Percentiles rank a stretch among this genome's conserved stretches.
phyloP scores from a whole-genome alignment of 2,797 vertebrate genomes.

The Halcyon chelicuti region DNA sequence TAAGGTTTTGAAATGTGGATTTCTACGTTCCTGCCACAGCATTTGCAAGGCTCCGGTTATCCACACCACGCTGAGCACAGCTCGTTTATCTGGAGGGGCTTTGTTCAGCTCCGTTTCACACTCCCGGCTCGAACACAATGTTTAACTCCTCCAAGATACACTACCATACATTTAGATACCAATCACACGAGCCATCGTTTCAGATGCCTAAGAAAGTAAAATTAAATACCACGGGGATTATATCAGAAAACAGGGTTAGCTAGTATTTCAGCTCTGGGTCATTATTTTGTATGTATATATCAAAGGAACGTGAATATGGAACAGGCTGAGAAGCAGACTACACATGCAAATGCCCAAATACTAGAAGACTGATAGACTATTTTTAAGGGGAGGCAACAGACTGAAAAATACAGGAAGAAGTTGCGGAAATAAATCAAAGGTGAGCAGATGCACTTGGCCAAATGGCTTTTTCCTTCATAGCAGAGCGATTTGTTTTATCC shows the following conservation, averaged over 20 bases:
- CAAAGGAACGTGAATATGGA: constrained; percentile 52
- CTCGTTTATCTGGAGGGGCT: constrained; percentile 37
- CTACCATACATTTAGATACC: neutral
- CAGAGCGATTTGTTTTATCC: constrained; percentile 57
- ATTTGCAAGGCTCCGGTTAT: neutral
- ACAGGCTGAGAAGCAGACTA: constrained; percentile 39
- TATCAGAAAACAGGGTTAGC: constrained; percentile 42
- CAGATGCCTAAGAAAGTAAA: constrained; percentile 32
- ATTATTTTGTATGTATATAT: constrained; percentile 56
- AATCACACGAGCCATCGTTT: constrained; percentile 37
- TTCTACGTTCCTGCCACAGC: neutral
- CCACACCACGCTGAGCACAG: neutral
- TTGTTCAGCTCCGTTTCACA: constrained; percentile 6
- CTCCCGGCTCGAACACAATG: neutral
- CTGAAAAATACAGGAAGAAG: constrained; percentile 58
- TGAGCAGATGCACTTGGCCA: constrained; percentile 68
- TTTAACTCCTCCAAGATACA: constrained; percentile 1
- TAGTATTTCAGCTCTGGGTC: constrained; percentile 50
- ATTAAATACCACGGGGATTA: constrained; percentile 30
- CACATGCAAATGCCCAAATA: constrained; percentile 67
- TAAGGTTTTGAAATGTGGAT: neutral
- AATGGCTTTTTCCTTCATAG: constrained; percentile 53
- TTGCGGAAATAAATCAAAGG: constrained; percentile 69
- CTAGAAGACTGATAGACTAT: constrained; percentile 61
- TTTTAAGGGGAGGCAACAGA: constrained; percentile 42